These are phyloP conservation scores for Exephanes ischioxanthus DNA, from an alignment of 2,888 invertebrate genomes.

Conservation along the genomic window DNA sequence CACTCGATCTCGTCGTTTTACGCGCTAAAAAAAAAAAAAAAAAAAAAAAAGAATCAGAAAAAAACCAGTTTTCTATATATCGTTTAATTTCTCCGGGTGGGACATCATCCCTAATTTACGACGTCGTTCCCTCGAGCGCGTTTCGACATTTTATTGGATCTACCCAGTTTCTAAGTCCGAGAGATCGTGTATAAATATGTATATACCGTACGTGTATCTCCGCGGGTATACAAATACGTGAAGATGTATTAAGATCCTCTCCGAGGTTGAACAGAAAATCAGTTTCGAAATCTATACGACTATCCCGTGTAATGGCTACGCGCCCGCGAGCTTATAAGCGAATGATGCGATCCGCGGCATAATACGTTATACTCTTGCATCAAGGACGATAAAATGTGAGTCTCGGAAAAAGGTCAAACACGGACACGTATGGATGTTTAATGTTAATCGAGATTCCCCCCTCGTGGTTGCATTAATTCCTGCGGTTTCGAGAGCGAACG, in stretches of 20 bases:
- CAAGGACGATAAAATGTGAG: slow-evolving; percentile 57
- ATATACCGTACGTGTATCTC: slow-evolving; percentile 3
- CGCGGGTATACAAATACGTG: not conserved
- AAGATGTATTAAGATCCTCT: slow-evolving; percentile 32
- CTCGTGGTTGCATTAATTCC: slow-evolving; percentile 34
- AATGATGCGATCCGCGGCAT: slow-evolving; percentile 42
- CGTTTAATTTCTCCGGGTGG: slow-evolving; percentile 82
- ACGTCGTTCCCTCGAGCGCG: slow-evolving; percentile 77
- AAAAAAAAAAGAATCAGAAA: slow-evolving; percentile 37
- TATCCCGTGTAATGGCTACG: slow-evolving; percentile 56
- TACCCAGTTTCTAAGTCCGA: slow-evolving; percentile 77
- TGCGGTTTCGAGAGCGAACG: slow-evolving; percentile 40
- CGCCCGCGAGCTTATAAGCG: slow-evolving; percentile 19
- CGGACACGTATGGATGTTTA: slow-evolving; percentile 17
- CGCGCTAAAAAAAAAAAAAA: slow-evolving; percentile 15
- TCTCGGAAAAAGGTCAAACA: slow-evolving; percentile 48
- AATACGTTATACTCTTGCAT: slow-evolving; percentile 35
- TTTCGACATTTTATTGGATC: slow-evolving; percentile 82
- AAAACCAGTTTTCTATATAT: slow-evolving; percentile 81
- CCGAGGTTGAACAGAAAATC: slow-evolving; percentile 60
- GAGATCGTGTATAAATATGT: slow-evolving; percentile 57
- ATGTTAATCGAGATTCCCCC: slow-evolving; percentile 25
- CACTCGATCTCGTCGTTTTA: slow-evolving; percentile 38
- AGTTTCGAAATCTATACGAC: slow-evolving; percentile 63
- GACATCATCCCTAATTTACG: slow-evolving; percentile 83